These are phyloP conservation scores for Malacoctenus gilli DNA, from an alignment of 2,797 vertebrate species.

Conservation along the genomic window DNA sequence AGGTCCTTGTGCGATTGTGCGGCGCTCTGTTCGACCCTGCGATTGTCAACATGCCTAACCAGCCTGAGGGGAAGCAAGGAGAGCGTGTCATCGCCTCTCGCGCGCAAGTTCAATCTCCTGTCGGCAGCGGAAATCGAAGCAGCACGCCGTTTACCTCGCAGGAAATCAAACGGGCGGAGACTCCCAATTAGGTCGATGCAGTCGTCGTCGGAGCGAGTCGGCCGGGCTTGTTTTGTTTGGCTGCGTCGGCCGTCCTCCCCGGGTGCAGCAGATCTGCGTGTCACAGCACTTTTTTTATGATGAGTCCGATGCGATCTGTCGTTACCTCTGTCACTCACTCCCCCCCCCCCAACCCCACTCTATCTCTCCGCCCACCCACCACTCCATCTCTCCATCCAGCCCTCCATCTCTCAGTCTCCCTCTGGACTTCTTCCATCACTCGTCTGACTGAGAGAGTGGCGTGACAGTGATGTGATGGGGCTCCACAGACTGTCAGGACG, in stretches of 20 bases:
- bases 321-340: conserved; percentile 61
- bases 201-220: conserved; percentile 46
- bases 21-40: too few species aligned
- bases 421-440: conserved; percentile 73
- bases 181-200: conserved; percentile 56
- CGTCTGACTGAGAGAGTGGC: conserved; percentile 61
- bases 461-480: conserved; percentile 79
- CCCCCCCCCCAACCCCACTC: conserved; percentile 45
- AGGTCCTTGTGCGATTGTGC: too few species aligned
- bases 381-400: conserved; percentile 55
- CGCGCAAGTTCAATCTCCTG: conserved; percentile 37
- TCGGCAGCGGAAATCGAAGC: conserved; percentile 40
- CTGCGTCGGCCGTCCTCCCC: conserved; percentile 19
- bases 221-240: conserved; percentile 54
- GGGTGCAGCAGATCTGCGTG: conserved; percentile 54
- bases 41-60: too few species aligned
- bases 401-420: too few species aligned
- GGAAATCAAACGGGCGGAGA: conserved; percentile 45
- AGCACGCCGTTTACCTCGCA: conserved; percentile 47
- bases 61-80: too few species aligned
- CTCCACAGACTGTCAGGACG: conserved; percentile 78
- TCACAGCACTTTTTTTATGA: conserved; percentile 70
- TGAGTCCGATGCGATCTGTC: conserved; percentile 70
- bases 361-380: conserved; percentile 55
- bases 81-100: not conserved